Base-by-base conservation (phyloP, 1,140 invertebrate genomes). In the Caerostris extrusa region DNA sequence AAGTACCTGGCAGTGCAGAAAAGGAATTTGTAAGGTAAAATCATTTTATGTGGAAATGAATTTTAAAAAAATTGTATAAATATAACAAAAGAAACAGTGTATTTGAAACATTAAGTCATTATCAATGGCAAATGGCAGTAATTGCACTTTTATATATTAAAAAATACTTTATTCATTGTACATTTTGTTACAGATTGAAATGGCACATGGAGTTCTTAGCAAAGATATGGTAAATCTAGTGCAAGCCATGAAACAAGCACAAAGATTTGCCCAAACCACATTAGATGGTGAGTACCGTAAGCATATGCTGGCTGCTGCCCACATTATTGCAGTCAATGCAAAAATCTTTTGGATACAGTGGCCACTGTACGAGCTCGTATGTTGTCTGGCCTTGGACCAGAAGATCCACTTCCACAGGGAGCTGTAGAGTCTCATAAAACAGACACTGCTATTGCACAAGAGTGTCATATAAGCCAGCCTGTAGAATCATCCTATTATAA, bases 181-280 rank as follows among this genome's bases (percentile, higher is more conserved):
- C 14, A n/a, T 81, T 56, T 34, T 34, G 1, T 91, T 81, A n/a
- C n/a, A 97, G 97, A 98, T 99, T 94, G 98, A 99, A 96, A 98
- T 99, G 98, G 98, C 99, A 1, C 99, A 99, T 95, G 98, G 99
- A 96, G 98, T 99, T 91, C 97, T 99, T 17, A 98, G 98, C 95
- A 99, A 99, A 95, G 98, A 99, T 96, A 99, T 99, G 99, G 97
- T 97, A 14, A 98, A 98, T 94, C 96, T 99, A 89, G 98, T 99
- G n/a, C 97, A 97, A 94, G 97, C 98, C 1, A 99, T 99, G 98
- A 98, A 98, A 95, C 96, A 99, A 82, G 98, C 98, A 14, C 98
- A 99, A 95, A 98, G 98, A 95, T 99, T 99, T 96, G 97, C 97
- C 94, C 97, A 97, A n/a, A 99, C 98, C 10, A 98, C 98, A 7